These are phyloP conservation scores for Serrognathus titanus DNA, from an alignment of 2,888 invertebrate genomes.

Conservation along the genomic window DNA sequence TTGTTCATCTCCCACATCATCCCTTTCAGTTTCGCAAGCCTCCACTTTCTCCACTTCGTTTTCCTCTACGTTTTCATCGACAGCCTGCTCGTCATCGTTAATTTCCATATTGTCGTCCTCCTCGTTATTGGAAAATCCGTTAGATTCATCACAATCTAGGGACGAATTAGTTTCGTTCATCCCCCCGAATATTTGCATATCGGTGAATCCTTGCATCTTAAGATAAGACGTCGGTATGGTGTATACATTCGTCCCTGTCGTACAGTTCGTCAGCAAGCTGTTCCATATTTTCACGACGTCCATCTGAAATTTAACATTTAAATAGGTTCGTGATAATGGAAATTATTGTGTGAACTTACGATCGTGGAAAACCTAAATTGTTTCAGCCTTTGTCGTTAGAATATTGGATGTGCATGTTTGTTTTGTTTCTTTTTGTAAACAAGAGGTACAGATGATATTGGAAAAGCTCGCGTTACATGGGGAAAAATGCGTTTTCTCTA, in stretches of 20 bases:
- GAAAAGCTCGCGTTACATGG: constrained; percentile 22
- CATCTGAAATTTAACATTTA: constrained; percentile 18
- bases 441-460: constrained; percentile 21
- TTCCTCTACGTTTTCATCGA: constrained; percentile 18
- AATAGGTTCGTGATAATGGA: neutral
- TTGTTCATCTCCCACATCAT: constrained; percentile 7
- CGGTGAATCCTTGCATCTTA: constrained; percentile 20
- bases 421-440: constrained; percentile 22
- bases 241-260: constrained; percentile 20
- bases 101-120: constrained; percentile 7
- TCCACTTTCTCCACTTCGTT: constrained; percentile 18
- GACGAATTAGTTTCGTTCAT: constrained; percentile 19
- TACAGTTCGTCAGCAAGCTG: constrained; percentile 25
- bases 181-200: constrained; percentile 20
- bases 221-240: constrained; percentile 25
- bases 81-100: constrained; percentile 21
- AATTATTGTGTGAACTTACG: neutral
- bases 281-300: constrained; percentile 28
- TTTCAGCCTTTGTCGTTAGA: constrained; percentile 13
- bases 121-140: constrained; percentile 1
- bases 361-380: constrained; percentile 7
- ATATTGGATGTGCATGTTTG: constrained; percentile 17
- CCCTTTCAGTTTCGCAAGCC: constrained; percentile 10
- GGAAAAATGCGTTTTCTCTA: constrained; percentile 11
- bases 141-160: constrained; percentile 9